These are phyloP conservation scores for Coronaproctus castanopsis DNA, from an alignment of 2,888 invertebrate species.

Conservation along the genomic window DNA sequence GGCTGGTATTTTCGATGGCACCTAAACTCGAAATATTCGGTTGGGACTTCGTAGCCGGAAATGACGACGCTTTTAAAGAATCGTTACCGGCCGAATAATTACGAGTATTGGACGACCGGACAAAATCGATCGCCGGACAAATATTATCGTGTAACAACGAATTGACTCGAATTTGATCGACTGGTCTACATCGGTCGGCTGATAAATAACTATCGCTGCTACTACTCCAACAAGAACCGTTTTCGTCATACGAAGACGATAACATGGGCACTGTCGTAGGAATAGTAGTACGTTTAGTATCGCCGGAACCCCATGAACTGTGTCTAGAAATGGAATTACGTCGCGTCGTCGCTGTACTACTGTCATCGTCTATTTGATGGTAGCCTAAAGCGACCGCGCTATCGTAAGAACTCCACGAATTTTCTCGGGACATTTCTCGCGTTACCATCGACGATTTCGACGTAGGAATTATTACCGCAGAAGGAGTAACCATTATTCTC, in stretches of 20 bases:
- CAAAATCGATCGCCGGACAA: not conserved
- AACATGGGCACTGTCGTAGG: not conserved
- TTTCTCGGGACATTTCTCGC: conserved; percentile 40
- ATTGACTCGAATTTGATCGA: not conserved
- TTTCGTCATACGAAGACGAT: conserved; percentile 35
- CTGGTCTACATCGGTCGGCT: not conserved
- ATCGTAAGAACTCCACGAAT: conserved; percentile 58
- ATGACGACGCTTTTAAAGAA: not conserved
- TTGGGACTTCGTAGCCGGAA: not conserved
- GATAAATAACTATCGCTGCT: not conserved
- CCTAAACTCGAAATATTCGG: not conserved
- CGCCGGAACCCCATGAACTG: conserved; percentile 65
- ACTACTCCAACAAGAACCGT: not conserved
- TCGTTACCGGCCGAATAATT: not conserved
- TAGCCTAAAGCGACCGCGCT: conserved; percentile 38
- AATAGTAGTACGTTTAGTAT: conserved; percentile 38
- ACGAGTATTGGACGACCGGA: not conserved
- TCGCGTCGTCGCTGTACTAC: conserved; percentile 28
- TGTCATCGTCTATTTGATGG: not conserved
- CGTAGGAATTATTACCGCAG: too few species aligned
- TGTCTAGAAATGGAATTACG: conserved; percentile 39
- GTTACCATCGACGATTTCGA: too few species aligned
- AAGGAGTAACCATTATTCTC: too few species aligned
- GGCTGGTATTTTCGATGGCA: conserved; percentile 4
- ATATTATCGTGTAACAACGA: not conserved